Percentiles rank a stretch among this genome's conserved stretches.
Evolutionary conservation across 2,797 vertebrate genomes (phyloP).

Genomic region (Lacerta agilis): DNA sequence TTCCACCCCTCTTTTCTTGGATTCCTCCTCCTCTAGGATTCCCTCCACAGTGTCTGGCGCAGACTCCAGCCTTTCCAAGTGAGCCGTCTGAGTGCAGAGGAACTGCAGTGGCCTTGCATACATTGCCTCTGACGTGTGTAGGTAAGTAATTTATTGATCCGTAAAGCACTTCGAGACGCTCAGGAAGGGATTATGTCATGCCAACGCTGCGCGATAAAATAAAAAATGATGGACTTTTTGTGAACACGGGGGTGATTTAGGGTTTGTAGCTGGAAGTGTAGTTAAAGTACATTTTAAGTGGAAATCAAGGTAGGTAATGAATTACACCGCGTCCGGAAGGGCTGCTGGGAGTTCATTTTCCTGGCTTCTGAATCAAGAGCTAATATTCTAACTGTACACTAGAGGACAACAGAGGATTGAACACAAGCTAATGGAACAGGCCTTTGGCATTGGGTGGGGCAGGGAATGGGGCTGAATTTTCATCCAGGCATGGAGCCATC

Average conservation of each 20-base stretch:
- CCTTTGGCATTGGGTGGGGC: constrained; percentile 50
- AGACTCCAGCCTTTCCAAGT: constrained; percentile 16
- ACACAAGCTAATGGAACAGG: constrained; percentile 24
- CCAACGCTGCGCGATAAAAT: constrained; percentile 79
- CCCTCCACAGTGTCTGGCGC: background rate
- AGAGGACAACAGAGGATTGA: constrained; percentile 68
- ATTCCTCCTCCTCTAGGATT: background rate
- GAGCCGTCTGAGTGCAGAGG: constrained; percentile 39
- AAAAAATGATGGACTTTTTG: constrained; percentile 84
- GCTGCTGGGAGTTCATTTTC: constrained; percentile 78
- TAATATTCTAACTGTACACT: constrained; percentile 77
- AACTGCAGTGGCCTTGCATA: constrained; percentile 73
- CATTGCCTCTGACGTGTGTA: constrained; percentile 65
- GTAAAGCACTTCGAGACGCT: constrained; percentile 80
- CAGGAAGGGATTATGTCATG: constrained; percentile 83
- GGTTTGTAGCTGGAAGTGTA: constrained; percentile 81
- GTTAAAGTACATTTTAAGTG: constrained; percentile 86
- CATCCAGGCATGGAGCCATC: background rate
- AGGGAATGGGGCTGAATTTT: constrained; percentile 35
- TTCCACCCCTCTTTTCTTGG: constrained; percentile 3
- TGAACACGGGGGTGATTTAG: constrained; percentile 81
- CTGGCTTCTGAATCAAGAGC: constrained; percentile 71
- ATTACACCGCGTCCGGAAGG: constrained; percentile 80
- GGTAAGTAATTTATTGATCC: constrained; percentile 85
- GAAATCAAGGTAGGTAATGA: constrained; percentile 83